Evolutionary conservation across 1,140 invertebrate genomes (phyloP), one percentile per base, ranked within the genome.

Genomic region (Pemphigus obesinymphae): DNA sequence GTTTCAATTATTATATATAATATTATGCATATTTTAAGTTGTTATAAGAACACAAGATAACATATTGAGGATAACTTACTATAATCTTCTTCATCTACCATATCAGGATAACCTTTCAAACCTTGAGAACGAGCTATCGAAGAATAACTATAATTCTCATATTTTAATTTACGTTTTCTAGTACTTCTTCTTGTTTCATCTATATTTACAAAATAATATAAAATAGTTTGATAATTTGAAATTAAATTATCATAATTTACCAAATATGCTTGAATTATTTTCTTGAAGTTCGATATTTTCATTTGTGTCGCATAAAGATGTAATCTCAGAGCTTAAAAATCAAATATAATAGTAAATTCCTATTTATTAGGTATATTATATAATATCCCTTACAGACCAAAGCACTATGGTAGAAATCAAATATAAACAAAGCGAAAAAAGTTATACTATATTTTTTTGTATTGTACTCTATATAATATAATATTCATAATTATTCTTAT

Each of bases 71-170:
- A 34, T 48, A 40, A 4, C 13, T 68, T 82, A 82, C 63, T 43
- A 70, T 63, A 8, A 29, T 61, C 55, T 63, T 80, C 76, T 61
- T 63, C 40, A 29, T 80, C 73, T 26, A 72, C 68, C 34, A 72
- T 72, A 26, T 72, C 73, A n/a, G 84, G 84, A 81, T 85, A 85
- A 34, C 84, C 84, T 68, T 80, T 72, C 2, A 85, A 72, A 8
- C 84, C 82, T 61, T 85, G 84, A n/a, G 84, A 82, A 43, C 84
- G 84, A 29, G 84, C 83, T 43, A 85, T 84, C 84, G 84, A 85
- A 31, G 83, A 84, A 40, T 85, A 84, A 82, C 83, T 85, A 72
- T 84, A 85, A 70, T 85, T 85, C n/a, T 85, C 84, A 82, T 84
- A 85, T 53, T 80, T 84, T 20, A 84, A 82, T 37, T 84, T 85